phyloP scores from a whole-genome alignment of 2,113 vertebrate genomes.

The Daubentonia madagascariensis region DNA sequence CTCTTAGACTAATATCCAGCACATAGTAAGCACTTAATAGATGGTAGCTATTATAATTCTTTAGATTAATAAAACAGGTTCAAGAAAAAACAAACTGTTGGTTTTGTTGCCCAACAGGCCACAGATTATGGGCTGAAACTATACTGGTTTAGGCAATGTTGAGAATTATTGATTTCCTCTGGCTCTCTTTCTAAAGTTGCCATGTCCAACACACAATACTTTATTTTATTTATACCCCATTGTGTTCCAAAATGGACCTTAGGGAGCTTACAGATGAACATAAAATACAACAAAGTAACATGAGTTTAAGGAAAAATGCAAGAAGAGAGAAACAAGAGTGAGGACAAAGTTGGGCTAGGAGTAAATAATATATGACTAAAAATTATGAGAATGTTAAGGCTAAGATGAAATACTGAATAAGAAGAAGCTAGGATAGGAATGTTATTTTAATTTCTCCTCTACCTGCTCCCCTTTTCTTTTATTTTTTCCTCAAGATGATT shows the following conservation, averaged over 20 bases:
- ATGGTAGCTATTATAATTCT: neutral
- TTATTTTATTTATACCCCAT: constrained; percentile 58
- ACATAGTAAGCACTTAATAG: neutral
- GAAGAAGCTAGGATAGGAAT: neutral
- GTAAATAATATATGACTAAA: constrained; percentile 28
- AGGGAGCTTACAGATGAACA: constrained; percentile 11
- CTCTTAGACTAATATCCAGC: neutral
- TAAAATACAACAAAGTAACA: constrained; percentile 47
- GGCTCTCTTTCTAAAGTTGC: neutral
- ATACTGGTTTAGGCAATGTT: neutral
- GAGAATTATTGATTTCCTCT: constrained; percentile 30
- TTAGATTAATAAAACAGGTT: constrained; percentile 18
- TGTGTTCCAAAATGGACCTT: constrained; percentile 38
- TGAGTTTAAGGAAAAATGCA: constrained; percentile 40
- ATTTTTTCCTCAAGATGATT: neutral
- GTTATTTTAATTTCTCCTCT: constrained; percentile 31
- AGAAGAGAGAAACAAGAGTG: constrained; percentile 24
- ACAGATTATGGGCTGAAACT: neutral
- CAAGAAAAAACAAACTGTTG: neutral
- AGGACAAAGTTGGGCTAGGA: neutral
- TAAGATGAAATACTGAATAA: constrained; percentile 28
- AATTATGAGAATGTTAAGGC: constrained; percentile 27
- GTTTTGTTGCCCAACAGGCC: neutral
- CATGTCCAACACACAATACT: constrained; percentile 26
- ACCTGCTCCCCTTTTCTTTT: neutral